Conservation (phyloP, 2,797 vertebrate species). For the Sebastes flavidus region DNA sequence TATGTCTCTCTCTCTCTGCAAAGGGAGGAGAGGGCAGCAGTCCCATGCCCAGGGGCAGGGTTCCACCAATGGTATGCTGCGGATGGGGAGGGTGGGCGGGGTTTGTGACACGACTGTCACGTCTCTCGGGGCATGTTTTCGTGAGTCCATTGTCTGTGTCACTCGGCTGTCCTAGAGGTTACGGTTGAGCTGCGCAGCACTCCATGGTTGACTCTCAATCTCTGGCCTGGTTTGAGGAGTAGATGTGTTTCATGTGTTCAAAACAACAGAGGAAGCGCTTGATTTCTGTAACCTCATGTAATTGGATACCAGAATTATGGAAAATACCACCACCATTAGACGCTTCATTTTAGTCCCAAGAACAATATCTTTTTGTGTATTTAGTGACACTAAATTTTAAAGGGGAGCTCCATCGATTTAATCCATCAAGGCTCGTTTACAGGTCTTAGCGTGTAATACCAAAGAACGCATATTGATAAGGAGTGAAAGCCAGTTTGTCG, state of each 20-base stretch:
- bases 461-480: too few species aligned
- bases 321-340: not conserved
- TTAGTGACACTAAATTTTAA: not conserved
- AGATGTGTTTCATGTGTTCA: conserved; percentile 5
- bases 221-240: conserved; percentile 3
- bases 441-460: not conserved
- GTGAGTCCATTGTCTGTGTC: conserved; percentile 74
- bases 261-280: conserved; percentile 1
- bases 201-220: conserved; percentile 31
- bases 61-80: conserved; percentile 83
- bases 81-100: conserved; percentile 69
- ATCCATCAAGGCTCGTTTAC: not conserved
- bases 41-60: conserved; percentile 79
- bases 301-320: not conserved
- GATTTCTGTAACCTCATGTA: not conserved
- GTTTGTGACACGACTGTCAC: conserved; percentile 60
- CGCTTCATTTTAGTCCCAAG: not conserved
- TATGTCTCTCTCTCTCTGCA: conserved; percentile 54
- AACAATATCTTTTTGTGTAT: not conserved
- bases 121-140: conserved; percentile 74
- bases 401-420: not conserved
- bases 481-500: too few species aligned
- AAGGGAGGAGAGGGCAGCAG: conserved; percentile 85
- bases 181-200: conserved; percentile 62
- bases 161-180: conserved; percentile 55